phyloP scores from a whole-genome alignment of 1,140 invertebrate genomes.

The Drosophila azteca region DNA sequence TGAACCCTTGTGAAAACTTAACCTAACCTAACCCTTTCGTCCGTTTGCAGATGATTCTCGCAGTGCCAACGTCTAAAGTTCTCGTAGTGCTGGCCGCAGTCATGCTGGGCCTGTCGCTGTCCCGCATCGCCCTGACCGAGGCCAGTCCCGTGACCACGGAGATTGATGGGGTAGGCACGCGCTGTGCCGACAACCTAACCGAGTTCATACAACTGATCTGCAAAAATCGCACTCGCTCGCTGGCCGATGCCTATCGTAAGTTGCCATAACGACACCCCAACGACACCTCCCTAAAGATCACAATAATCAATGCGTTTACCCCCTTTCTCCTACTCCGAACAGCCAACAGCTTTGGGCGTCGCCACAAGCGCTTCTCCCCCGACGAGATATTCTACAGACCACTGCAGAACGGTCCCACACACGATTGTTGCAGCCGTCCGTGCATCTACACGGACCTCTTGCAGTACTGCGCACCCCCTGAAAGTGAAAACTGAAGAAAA shows the following conservation, averaged over 20 bases:
- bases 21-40: too few species aligned
- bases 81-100: slow-evolving; percentile 46
- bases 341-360: slow-evolving; percentile 67
- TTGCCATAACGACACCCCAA: not conserved
- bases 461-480: slow-evolving; percentile 61
- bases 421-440: slow-evolving; percentile 57
- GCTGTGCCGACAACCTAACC: slow-evolving; percentile 56
- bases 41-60: slow-evolving; percentile 59
- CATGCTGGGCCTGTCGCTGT: slow-evolving; percentile 33
- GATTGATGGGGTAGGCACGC: slow-evolving; percentile 33
- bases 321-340: not conserved
- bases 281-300: not conserved
- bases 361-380: slow-evolving; percentile 51
- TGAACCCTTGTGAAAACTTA: too few species aligned
- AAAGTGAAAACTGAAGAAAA: not conserved
- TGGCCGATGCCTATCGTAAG: slow-evolving; percentile 58
- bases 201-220: slow-evolving; percentile 62
- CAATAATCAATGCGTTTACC: not conserved
- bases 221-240: slow-evolving; percentile 40
- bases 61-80: slow-evolving; percentile 30
- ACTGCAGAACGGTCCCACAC: slow-evolving; percentile 49
- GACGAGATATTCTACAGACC: slow-evolving; percentile 55
- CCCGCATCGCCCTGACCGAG: slow-evolving; percentile 24
- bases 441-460: slow-evolving; percentile 56
- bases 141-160: slow-evolving; percentile 26